Evolutionary conservation across 2,888 invertebrate species (phyloP).

Genomic region (Idaea aversata): DNA sequence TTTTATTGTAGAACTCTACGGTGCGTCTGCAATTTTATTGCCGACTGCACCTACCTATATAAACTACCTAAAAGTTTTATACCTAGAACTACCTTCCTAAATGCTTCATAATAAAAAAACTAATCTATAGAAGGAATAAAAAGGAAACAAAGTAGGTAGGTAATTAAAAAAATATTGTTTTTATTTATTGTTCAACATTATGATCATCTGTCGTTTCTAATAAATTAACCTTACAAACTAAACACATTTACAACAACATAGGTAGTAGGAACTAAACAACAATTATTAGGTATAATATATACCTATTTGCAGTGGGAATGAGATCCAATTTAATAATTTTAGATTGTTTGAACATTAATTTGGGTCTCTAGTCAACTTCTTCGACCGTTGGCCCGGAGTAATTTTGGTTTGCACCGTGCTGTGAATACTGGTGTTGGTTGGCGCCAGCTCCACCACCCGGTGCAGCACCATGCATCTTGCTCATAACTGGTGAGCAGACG

Average conservation of each 20-base stretch:
- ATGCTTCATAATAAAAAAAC: too few species aligned
- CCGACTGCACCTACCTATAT: too few species aligned
- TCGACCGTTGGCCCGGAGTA: conserved; percentile 11
- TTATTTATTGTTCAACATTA: conserved; percentile 12
- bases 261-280: too few species aligned
- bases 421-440: background rate
- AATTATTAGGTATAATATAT: too few species aligned
- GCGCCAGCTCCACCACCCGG: conserved; percentile 18
- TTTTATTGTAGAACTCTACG: background rate
- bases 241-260: too few species aligned
- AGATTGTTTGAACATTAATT: background rate
- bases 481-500: conserved; percentile 73
- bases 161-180: background rate
- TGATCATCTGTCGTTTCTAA: background rate
- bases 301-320: background rate
- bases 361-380: conserved; percentile 6
- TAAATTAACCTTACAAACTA: too few species aligned
- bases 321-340: background rate
- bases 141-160: background rate
- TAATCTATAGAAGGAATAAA: background rate
- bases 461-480: conserved; percentile 68
- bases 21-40: too few species aligned
- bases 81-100: too few species aligned
- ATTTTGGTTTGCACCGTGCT: background rate
- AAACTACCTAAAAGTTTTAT: too few species aligned